Percentiles rank a stretch among this genome's conserved stretches.
Conservation (phyloP, 2,797 vertebrate species). For the Tenualosa ilisha region DNA sequence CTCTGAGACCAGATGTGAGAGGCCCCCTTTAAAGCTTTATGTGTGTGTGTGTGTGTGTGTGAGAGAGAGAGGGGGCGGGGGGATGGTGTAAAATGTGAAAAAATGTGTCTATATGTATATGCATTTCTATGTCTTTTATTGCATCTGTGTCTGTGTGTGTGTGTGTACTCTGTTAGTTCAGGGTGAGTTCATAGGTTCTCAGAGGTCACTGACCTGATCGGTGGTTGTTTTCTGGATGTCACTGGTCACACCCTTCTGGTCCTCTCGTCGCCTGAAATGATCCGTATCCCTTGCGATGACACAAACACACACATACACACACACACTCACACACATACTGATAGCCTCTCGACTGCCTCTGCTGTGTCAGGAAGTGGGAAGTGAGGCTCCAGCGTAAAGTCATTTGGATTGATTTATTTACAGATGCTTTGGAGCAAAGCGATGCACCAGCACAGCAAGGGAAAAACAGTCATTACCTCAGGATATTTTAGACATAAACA, state of each 20-base stretch:
- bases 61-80: no score
- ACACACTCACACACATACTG: neutral
- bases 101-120: neutral
- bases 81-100: no score
- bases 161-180: neutral
- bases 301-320: no score
- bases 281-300: no score
- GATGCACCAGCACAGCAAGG: neutral
- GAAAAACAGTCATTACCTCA: neutral
- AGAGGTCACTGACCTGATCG: neutral
- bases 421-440: neutral
- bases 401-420: constrained; percentile 14
- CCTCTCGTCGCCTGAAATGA: no score
- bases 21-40: neutral
- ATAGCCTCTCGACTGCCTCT: neutral
- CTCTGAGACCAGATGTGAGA: constrained; percentile 18
- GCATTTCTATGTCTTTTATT: neutral
- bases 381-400: neutral
- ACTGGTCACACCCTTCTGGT: no score
- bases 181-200: neutral
- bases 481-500: neutral
- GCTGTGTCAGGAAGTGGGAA: neutral
- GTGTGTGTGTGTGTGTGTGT: neutral
- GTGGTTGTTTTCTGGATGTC: neutral
- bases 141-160: constrained; percentile 5